Conservation (phyloP, 2,888 invertebrate species). For the Tetranychus piercei region DNA sequence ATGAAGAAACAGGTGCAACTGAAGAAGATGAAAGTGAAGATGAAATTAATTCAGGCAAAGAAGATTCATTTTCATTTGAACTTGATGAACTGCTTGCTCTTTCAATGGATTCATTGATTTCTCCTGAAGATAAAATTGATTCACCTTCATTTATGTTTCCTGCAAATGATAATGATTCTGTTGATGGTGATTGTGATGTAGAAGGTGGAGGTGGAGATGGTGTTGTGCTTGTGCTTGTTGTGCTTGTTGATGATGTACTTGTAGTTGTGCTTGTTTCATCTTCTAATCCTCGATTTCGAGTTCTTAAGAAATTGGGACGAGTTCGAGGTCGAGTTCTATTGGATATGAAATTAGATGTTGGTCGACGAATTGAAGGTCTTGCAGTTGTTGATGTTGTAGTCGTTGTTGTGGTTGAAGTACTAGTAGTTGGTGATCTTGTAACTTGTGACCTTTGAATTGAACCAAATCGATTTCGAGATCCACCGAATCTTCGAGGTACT, state of each 20-base stretch:
- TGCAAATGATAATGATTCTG: not conserved
- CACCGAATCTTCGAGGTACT: not conserved
- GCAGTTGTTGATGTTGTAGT: not conserved
- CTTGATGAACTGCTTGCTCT: not conserved
- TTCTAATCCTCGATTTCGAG: not conserved
- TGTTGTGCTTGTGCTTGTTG: not conserved
- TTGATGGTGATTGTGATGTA: not conserved
- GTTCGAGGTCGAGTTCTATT: slow-evolving; percentile 6
- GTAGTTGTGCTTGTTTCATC: not conserved
- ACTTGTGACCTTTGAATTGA: not conserved
- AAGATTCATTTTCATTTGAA: not conserved
- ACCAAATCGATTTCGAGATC: not conserved
- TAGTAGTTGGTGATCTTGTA: not conserved
- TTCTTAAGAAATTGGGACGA: not conserved
- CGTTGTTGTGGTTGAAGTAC: not conserved
- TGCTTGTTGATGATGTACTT: not conserved
- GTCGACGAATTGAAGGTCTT: not conserved
- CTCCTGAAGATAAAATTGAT: not conserved
- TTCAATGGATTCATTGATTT: not conserved
- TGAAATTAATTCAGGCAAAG: not conserved
- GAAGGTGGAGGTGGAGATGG: not conserved
- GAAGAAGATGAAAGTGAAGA: not conserved
- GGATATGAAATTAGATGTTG: not conserved
- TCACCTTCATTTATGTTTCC: not conserved
- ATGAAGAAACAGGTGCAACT: not conserved